These are phyloP conservation scores for Morpho helenor DNA, from an alignment of 2,888 invertebrate genomes.

Conservation along the genomic window DNA sequence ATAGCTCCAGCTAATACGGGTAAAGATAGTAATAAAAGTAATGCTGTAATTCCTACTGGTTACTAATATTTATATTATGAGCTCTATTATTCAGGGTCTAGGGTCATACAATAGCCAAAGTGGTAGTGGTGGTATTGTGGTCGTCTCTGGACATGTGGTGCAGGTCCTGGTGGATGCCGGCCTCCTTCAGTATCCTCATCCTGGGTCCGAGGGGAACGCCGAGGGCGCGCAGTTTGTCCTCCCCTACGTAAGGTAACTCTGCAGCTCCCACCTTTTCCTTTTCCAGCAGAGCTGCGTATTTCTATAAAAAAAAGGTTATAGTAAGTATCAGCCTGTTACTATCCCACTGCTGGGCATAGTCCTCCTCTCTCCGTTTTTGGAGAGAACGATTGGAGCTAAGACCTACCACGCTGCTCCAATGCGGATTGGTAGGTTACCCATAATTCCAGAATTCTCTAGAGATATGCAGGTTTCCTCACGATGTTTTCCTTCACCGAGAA, in stretches of 20 bases:
- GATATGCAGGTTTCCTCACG: too few species aligned
- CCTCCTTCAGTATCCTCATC: constrained; percentile 92
- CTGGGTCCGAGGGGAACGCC: constrained; percentile 95
- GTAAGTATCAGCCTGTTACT: neutral
- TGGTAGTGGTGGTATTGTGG: constrained; percentile 70
- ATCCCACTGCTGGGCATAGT: too few species aligned
- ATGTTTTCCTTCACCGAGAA: too few species aligned
- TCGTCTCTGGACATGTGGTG: constrained; percentile 62
- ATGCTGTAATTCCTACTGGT: neutral
- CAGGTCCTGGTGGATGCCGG: constrained; percentile 79
- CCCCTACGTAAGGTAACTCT: constrained; percentile 93
- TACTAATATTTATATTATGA: constrained; percentile 15
- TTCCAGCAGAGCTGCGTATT: constrained; percentile 91
- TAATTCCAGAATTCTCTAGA: too few species aligned
- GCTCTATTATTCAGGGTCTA: too few species aligned
- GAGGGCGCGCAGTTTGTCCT: constrained; percentile 91
- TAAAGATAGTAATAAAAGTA: neutral
- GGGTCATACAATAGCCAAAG: constrained; percentile 79
- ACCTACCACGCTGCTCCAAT: too few species aligned
- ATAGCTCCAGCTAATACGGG: neutral
- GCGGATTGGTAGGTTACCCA: too few species aligned
- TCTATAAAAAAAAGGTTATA: constrained; percentile 71
- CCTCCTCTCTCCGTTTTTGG: too few species aligned
- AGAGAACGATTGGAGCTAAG: too few species aligned
- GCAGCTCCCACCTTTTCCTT: constrained; percentile 93